Conservation (phyloP, 1,140 invertebrate genomes). For the Sycophaga agraensis region DNA sequence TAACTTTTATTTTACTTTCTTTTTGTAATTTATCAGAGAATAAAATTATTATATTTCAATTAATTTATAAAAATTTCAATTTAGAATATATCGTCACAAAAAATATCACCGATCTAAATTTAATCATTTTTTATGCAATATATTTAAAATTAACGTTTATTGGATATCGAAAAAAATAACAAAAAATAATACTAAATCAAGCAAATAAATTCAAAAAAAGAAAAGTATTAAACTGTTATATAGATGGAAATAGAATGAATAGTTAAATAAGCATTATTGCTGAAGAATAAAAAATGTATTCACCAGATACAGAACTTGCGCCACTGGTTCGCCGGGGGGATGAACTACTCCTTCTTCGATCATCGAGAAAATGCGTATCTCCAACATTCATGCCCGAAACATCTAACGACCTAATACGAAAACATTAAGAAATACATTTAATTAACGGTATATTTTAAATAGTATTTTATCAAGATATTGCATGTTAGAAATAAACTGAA, state of each 20-base stretch:
- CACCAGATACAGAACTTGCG: slow-evolving; percentile 72
- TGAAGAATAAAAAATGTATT: no score
- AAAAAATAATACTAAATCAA: no score
- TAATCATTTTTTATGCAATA: no score
- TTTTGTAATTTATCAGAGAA: background rate
- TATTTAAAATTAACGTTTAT: no score
- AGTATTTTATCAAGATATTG: background rate
- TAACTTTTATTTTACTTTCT: background rate
- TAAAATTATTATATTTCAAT: background rate
- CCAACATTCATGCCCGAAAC: slow-evolving; percentile 40
- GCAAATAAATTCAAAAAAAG: no score
- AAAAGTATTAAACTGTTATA: no score
- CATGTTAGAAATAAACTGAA: background rate
- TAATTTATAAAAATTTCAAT: background rate
- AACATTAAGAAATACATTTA: no score
- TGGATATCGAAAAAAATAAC: no score
- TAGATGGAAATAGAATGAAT: no score
- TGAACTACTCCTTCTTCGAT: slow-evolving; percentile 53
- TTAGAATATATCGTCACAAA: background rate
- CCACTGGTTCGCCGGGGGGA: slow-evolving; percentile 62
- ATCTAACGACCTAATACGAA: no score
- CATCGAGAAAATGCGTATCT: slow-evolving; percentile 51
- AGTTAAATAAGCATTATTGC: no score
- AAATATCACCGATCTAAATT: no score
- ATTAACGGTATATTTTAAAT: background rate